Base-by-base conservation (phyloP, 2,797 vertebrate species). In the Carapus acus region DNA sequence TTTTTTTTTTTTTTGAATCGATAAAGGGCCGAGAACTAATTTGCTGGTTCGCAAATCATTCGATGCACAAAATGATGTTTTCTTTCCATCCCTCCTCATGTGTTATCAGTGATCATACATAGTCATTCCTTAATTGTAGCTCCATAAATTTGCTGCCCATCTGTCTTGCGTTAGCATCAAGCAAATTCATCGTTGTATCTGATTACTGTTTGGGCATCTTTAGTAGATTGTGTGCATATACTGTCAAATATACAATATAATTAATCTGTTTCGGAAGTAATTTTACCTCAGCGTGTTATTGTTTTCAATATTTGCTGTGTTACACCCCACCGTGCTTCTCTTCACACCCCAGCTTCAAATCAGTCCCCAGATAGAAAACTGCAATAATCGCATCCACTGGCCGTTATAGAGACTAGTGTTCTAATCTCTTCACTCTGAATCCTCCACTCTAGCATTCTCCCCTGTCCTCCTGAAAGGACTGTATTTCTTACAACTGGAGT, bases 401-500 rank as follows among this genome's bases (percentile, higher is more conserved):
- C 14, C n/a, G 34, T 36, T 6, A 18, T 11, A 17, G 37, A 39
- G 37, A 39, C 22, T 6, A 50, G 34, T 23, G 22, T 33, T 53
- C 33, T 2, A 29, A 43, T 43, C 27, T 49, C 15, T 33, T 56
- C 55, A 24, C 3, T 58, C 41, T 22, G 45, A 62, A 48, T 54
- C 43, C 29, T 65, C 41, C 68, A 62, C 46, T 7, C 34, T 47
- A 22, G 58, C 49, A 54, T 58, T 58, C 6, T 23, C 42, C 52
- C 24, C 36, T 20, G 17, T 6, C 19, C n/a, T 18, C 47, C 43
- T 15, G 14, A 48, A 11, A 59, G 59, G 51, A 63, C 52, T 51
- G 41, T 39, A 56, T 40, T 59, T 71, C 51, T 53, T 65, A 47
- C 69, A 71, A 62, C 65, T 47, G 45, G 73, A 61, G 73, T 67